Evolutionary conservation across 92 coral and sea anemone genomes (phyloP), one percentile per base, ranked within the genome.

Genomic region (Plumapathes pennacea): DNA sequence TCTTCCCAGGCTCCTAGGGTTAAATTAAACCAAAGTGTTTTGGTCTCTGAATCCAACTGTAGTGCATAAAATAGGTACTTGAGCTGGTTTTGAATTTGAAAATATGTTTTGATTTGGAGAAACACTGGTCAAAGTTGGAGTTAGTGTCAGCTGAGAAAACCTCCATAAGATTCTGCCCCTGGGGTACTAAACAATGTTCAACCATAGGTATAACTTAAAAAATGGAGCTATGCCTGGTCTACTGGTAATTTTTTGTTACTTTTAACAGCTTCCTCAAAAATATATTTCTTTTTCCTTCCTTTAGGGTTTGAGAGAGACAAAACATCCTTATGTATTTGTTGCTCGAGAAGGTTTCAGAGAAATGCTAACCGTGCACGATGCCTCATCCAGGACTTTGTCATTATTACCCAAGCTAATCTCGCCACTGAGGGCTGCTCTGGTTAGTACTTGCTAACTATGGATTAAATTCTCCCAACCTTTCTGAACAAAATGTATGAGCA

Each of bases 231-330:
- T n/a, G n/a, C n/a, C n/a, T 38, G 6, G 56, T 28, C 45, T 28
- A 42, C 29, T 11, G 17, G 23, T 21, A 25, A 2, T 25, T 43
- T 20, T 44, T 25, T 59, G 27, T 22, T 32, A 37, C 14, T 2
- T 22, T 7, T 36, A 36, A 36, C 40, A 36, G 8, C n/a, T 36
- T 36, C n/a, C 9, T 36, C 8, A 11, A n/a, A 13, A 13, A 7
- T 26, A 27, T 5, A 19, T 25, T 5, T 21, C 36, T n/a, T 11
- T 31, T 32, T 7, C 3, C 24, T 8, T 6, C 3, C 52, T 30
- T 47, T 74, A 90, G 97, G 97, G 97, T 9, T 69, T 90, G 43
- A 59, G 88, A 56, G 97, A 90, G 55, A 86, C 95, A 25, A 90
- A 80, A 47, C 97, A 90, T 59, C 97, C 97, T 15, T 90, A 86